Evolutionary conservation across 2,888 invertebrate species (phyloP).

Genomic region (Oasisia sp.): DNA sequence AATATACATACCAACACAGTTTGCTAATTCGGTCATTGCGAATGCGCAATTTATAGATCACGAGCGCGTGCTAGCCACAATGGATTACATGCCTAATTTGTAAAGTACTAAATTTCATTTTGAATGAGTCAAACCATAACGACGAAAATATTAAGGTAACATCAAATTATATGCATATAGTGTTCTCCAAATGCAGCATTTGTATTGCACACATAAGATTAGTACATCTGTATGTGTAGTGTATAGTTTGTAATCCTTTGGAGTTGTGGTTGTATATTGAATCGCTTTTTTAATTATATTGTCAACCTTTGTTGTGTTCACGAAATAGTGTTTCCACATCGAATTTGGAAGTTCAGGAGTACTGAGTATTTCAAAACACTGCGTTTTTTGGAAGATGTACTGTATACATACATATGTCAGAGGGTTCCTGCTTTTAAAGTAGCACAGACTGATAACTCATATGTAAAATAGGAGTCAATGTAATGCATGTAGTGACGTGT

Average conservation of each 20-base stretch:
- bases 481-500: background rate
- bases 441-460: background rate
- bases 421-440: background rate
- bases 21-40: background rate
- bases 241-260: background rate
- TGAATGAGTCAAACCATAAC: background rate
- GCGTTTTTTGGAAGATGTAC: background rate
- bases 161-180: background rate
- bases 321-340: background rate
- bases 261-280: background rate
- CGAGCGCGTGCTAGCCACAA: too few relatives aligned
- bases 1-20: background rate
- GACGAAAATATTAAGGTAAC: background rate
- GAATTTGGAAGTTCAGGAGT: background rate
- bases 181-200: background rate
- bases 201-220: background rate
- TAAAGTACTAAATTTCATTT: background rate
- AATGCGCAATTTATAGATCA: background rate
- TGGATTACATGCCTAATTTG: background rate
- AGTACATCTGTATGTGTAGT: background rate
- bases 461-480: background rate
- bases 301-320: constrained; percentile 2
- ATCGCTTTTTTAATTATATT: background rate
- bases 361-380: background rate
- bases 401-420: background rate